These are phyloP conservation scores for Adelges cooleyi DNA, from an alignment of 1,140 invertebrate genomes.

Conservation along the genomic window DNA sequence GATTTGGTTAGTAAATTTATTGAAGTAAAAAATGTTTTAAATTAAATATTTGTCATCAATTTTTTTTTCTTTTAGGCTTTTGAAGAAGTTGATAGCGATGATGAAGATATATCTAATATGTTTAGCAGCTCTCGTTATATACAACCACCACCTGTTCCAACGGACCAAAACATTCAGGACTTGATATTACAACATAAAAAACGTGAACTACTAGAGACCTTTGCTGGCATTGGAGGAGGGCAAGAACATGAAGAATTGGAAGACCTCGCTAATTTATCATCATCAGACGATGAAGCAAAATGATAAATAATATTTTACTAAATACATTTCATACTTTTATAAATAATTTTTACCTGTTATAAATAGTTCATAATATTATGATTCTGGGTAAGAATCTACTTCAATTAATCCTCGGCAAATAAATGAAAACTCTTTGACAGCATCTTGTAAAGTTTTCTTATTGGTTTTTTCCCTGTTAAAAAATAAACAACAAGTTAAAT, in stretches of 20 bases:
- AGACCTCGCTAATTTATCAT: conserved; percentile 18
- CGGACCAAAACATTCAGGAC: conserved; percentile 16
- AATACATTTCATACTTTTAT: neutral
- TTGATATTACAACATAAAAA: conserved; percentile 14
- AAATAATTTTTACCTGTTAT: conserved; percentile 9
- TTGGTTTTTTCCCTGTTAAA: conserved; percentile 41
- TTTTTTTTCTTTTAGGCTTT: neutral
- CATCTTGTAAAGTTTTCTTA: conserved; percentile 44
- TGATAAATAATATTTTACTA: neutral
- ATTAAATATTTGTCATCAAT: neutral
- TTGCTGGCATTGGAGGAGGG: neutral
- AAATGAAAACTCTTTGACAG: conserved; percentile 46
- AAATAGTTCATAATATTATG: neutral
- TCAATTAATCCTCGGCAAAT: conserved; percentile 43
- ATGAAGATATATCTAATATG: conserved; percentile 24
- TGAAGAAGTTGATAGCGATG: conserved; percentile 23
- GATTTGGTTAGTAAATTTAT: neutral
- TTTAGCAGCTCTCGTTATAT: conserved; percentile 20
- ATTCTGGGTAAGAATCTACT: conserved; percentile 5
- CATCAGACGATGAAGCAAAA: conserved; percentile 7
- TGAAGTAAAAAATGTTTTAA: neutral
- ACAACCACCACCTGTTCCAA: conserved; percentile 22
- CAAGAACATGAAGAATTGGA: conserved; percentile 15
- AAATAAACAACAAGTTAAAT: neutral
- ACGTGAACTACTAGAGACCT: conserved; percentile 16